A percentile compares a stretch with the other conserved stretches of the same genome.
These are phyloP conservation scores for Oxygymnocypris stewartii DNA, from an alignment of 2,113 vertebrate genomes.

Conservation along the genomic window DNA sequence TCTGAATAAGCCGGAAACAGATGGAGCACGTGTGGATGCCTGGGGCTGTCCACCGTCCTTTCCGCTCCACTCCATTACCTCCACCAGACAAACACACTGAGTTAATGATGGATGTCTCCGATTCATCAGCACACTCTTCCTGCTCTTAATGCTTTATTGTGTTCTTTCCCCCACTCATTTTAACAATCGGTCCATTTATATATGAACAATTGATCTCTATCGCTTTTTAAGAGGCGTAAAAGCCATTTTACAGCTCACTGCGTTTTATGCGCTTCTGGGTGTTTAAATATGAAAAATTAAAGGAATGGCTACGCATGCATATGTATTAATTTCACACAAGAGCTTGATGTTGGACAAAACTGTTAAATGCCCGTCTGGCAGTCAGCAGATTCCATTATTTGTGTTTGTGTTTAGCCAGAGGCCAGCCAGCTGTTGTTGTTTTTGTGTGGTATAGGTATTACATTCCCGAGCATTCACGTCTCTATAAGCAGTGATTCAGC, in stretches of 20 bases:
- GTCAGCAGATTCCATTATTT: constrained; percentile 48
- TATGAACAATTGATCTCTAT: not conserved
- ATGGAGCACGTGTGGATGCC: constrained; percentile 55
- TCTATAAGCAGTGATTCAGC: constrained; percentile 35
- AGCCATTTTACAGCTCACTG: constrained; percentile 32
- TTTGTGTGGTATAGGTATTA: constrained; percentile 57
- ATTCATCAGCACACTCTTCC: constrained; percentile 50
- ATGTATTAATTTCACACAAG: constrained; percentile 32
- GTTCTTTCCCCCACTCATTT: constrained; percentile 32
- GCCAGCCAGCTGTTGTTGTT: constrained; percentile 61
- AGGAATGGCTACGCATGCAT: constrained; percentile 32
- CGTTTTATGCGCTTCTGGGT: constrained; percentile 25
- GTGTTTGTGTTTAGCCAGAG: constrained; percentile 58
- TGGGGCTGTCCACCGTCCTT: constrained; percentile 55
- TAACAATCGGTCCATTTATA: constrained; percentile 13
- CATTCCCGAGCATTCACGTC: constrained; percentile 26
- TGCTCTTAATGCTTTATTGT: constrained; percentile 41
- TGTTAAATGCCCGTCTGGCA: constrained; percentile 49
- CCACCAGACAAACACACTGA: constrained; percentile 53
- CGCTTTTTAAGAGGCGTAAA: not conserved
- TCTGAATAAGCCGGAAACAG: constrained; percentile 50
- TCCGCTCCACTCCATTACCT: constrained; percentile 61
- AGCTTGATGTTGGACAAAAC: constrained; percentile 44
- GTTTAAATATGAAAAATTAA: constrained; percentile 46
- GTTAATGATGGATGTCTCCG: constrained; percentile 62